Conservation (phyloP, 2,888 invertebrate species). For the Ectobius pallidus region DNA sequence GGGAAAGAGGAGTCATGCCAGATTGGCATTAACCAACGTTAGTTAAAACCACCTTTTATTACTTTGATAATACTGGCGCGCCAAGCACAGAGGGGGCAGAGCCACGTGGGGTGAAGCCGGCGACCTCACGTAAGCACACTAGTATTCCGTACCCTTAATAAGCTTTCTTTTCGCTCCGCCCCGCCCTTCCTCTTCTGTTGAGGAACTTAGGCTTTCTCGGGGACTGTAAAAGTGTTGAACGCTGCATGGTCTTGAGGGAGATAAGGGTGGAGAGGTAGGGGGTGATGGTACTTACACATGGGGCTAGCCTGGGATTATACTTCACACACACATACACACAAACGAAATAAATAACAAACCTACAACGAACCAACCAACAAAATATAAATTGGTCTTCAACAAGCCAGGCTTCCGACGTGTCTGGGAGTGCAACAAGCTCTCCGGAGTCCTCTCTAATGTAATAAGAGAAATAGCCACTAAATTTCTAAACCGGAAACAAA, state of each 20-base stretch:
- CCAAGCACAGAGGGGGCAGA: constrained; percentile 11
- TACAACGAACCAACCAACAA: constrained; percentile 16
- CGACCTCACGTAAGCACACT: constrained; percentile 22
- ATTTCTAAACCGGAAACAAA: constrained; percentile 16
- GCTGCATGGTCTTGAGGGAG: constrained; percentile 26
- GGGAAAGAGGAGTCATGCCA: constrained; percentile 18
- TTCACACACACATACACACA: constrained; percentile 19
- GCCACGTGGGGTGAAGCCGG: constrained; percentile 24
- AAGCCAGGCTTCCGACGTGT: constrained; percentile 6
- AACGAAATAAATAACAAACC: constrained; percentile 28
- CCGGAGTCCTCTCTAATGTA: constrained; percentile 14
- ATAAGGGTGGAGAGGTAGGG: background rate
- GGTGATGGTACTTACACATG: constrained; percentile 27
- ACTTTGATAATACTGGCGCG: constrained; percentile 34
- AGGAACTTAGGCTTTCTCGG: constrained; percentile 20
- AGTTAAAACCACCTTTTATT: constrained; percentile 36
- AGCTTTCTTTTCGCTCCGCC: constrained; percentile 27
- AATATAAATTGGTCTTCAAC: constrained; percentile 31
- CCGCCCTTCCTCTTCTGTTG: background rate
- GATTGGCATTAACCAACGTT: constrained; percentile 34
- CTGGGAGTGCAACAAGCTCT: constrained; percentile 11
- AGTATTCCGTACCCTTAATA: constrained; percentile 20
- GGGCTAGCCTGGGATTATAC: constrained; percentile 15
- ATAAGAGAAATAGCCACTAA: constrained; percentile 29
- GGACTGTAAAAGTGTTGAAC: constrained; percentile 28